Evolutionary conservation across 2,888 invertebrate species (phyloP).

Genomic region (Tortricodes alternella): DNA sequence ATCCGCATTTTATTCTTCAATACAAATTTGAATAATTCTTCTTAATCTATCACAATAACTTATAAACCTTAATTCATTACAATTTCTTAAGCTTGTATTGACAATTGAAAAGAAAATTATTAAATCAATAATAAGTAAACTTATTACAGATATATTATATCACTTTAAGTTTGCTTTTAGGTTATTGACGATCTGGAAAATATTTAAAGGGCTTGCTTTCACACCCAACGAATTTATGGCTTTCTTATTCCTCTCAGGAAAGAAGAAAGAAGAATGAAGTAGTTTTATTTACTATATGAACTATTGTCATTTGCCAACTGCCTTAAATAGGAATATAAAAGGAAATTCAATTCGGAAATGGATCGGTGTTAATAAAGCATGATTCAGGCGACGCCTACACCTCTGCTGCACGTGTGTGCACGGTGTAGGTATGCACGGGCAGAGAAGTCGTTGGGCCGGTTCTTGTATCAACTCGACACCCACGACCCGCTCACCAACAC

Average conservation of each 20-base stretch:
- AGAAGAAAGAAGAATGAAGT: background rate
- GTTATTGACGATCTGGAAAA: background rate
- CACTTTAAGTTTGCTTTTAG: no score
- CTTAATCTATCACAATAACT: no score
- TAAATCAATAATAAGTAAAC: background rate
- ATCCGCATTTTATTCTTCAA: background rate
- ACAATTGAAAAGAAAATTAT: background rate
- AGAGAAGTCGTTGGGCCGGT: slow-evolving; percentile 61
- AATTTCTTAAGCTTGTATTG: background rate
- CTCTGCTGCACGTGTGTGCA: slow-evolving; percentile 50
- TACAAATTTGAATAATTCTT: background rate
- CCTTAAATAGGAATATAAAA: background rate
- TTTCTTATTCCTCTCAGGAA: no score
- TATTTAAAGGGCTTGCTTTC: background rate
- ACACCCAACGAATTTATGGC: no score
- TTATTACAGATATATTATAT: no score
- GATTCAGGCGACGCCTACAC: slow-evolving; percentile 29
- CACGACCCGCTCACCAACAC: slow-evolving; percentile 46
- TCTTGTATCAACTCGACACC: slow-evolving; percentile 63
- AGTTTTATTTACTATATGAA: background rate
- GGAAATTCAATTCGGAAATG: slow-evolving; percentile 10
- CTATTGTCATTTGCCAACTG: background rate
- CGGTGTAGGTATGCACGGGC: slow-evolving; percentile 42
- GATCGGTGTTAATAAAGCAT: slow-evolving; percentile 18
- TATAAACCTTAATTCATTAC: background rate